Evolutionary conservation across 1,140 invertebrate species (phyloP).

Genomic region (Hylaeus volcanicus): DNA sequence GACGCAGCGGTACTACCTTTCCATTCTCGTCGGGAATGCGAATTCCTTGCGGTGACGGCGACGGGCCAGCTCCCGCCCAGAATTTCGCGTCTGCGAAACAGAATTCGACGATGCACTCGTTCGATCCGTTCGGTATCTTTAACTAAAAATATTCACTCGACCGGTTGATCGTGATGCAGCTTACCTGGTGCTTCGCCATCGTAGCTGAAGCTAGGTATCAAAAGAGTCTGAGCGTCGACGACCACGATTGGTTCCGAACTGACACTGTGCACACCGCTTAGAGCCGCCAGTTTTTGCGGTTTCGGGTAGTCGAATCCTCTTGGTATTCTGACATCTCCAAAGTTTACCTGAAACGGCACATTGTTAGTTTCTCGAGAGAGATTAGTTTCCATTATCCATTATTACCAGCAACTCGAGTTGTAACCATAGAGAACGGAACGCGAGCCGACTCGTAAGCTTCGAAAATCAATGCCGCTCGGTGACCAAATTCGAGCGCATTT

Average conservation of each 20-base stretch:
- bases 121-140: not conserved
- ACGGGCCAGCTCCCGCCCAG: constrained; percentile 91
- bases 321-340: constrained; percentile 92
- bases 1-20: constrained; percentile 87
- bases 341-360: constrained; percentile 86
- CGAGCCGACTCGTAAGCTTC: too few species aligned
- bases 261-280: constrained; percentile 90
- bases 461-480: too few species aligned
- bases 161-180: constrained; percentile 27
- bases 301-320: constrained; percentile 89
- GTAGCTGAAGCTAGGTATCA: constrained; percentile 93
- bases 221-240: constrained; percentile 93
- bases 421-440: too few species aligned
- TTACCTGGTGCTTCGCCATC: constrained; percentile 94
- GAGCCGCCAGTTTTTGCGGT: constrained; percentile 88
- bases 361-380: too few species aligned
- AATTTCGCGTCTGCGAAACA: constrained; percentile 90
- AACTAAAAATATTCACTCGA: not conserved
- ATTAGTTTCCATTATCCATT: too few species aligned
- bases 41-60: constrained; percentile 89
- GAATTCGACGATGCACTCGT: not conserved
- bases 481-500: constrained; percentile 18
- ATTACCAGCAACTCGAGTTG: too few species aligned
- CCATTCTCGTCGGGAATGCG: constrained; percentile 94
- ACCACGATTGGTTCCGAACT: constrained; percentile 92